Evolutionary conservation across 2,888 invertebrate species (phyloP).

Genomic region (Sesamia inferens): DNA sequence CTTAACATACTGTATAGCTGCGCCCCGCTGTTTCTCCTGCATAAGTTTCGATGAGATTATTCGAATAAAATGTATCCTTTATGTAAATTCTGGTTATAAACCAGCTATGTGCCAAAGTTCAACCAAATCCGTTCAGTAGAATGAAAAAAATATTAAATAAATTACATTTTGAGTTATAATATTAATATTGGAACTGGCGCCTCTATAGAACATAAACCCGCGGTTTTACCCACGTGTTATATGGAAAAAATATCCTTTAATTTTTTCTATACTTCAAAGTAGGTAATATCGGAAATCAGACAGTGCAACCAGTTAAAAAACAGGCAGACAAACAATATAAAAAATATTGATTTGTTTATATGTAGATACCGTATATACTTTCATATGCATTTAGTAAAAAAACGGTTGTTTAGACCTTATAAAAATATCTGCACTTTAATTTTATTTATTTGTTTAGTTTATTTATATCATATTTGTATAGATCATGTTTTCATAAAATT

Average conservation of each 20-base stretch:
- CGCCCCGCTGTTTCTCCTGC: too few relatives aligned
- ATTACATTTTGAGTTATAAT: conserved; percentile 3
- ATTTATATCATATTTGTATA: conserved; percentile 74
- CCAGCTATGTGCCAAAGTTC: too few relatives aligned
- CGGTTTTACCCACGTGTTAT: background rate
- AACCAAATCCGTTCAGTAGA: too few relatives aligned
- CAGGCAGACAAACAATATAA: background rate
- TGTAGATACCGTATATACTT: background rate
- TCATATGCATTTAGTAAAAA: background rate
- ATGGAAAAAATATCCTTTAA: background rate
- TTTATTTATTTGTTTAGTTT: conserved; percentile 69
- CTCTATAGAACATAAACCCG: background rate
- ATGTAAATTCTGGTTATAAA: too few relatives aligned
- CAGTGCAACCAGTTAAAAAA: background rate
- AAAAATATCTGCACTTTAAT: background rate
- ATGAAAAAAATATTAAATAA: too few relatives aligned
- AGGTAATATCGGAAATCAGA: background rate
- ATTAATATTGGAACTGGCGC: conserved; percentile 5
- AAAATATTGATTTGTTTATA: background rate
- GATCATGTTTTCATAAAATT: conserved; percentile 45
- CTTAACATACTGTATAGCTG: too few relatives aligned
- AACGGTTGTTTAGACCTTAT: background rate
- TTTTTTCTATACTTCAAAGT: background rate
- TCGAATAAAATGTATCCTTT: too few relatives aligned
- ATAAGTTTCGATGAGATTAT: too few relatives aligned